A percentile compares a stretch with the other conserved stretches of the same genome.
phyloP scores from a whole-genome alignment of 2,797 vertebrate genomes.

The Rhynchonycteris naso region DNA sequence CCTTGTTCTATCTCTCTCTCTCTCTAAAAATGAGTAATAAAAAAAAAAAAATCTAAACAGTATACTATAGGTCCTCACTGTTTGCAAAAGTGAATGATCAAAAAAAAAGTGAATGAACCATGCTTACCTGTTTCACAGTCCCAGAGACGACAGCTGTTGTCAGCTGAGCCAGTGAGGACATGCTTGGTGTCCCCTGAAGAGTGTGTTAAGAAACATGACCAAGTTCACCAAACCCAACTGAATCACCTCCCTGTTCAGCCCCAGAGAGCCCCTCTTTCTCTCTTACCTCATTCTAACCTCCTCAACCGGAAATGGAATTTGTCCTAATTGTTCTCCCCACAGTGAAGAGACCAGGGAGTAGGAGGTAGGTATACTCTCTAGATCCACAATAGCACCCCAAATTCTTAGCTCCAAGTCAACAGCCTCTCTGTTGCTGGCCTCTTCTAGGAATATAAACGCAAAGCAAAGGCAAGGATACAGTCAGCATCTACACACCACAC shows the following conservation, averaged over 20 bases:
- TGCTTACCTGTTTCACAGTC: constrained; percentile 96
- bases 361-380: not conserved
- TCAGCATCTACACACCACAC: constrained; percentile 99
- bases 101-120: not conserved
- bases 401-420: not conserved
- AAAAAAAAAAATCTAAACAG: not conserved
- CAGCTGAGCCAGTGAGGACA: constrained; percentile 97
- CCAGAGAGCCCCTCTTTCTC: constrained; percentile 1
- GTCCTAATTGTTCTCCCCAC: not conserved
- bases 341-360: not conserved
- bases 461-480: constrained; percentile 92
- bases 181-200: constrained; percentile 96
- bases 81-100: not conserved
- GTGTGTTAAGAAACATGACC: constrained; percentile 84
- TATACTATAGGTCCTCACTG: not conserved
- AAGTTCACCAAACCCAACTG: not conserved
- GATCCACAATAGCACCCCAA: not conserved
- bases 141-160: constrained; percentile 98
- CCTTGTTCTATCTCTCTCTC: no score
- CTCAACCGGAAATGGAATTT: constrained; percentile 6
- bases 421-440: not conserved
- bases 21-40: no score
- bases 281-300: not conserved
- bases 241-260: not conserved
- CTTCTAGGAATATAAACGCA: not conserved